These are phyloP conservation scores for Leptestheria dahalacensis DNA, from an alignment of 1,140 invertebrate genomes.

Conservation along the genomic window DNA sequence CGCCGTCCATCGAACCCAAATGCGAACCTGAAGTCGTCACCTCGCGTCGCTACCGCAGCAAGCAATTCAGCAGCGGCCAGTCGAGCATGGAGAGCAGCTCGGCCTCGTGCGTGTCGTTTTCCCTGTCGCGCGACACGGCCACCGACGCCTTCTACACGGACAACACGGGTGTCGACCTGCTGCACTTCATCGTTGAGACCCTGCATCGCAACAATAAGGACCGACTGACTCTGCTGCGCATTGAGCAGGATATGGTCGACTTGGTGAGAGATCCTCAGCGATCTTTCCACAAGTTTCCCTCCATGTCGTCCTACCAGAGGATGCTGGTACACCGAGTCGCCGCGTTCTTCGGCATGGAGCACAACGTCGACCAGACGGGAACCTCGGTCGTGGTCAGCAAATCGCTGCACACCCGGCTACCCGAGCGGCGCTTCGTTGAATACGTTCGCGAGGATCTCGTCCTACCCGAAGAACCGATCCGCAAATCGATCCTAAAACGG, in stretches of 20 bases:
- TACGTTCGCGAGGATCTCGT: slow-evolving; percentile 20
- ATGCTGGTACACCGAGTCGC: slow-evolving; percentile 89
- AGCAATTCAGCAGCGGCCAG: slow-evolving; percentile 44
- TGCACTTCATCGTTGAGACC: slow-evolving; percentile 75
- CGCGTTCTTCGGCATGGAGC: slow-evolving; percentile 83
- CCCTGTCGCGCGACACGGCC: slow-evolving; percentile 42
- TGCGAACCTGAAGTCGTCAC: background rate
- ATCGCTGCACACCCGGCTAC: slow-evolving; percentile 58
- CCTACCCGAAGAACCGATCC: slow-evolving; percentile 32
- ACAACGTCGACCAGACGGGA: slow-evolving; percentile 77
- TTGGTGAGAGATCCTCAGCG: slow-evolving; percentile 62
- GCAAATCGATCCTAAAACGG: slow-evolving; percentile 66
- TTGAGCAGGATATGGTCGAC: slow-evolving; percentile 70
- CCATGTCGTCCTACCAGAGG: slow-evolving; percentile 83
- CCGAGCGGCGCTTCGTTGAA: slow-evolving; percentile 43
- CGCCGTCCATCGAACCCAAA: slow-evolving; percentile 24
- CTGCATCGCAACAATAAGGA: slow-evolving; percentile 81
- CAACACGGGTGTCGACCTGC: slow-evolving; percentile 62
- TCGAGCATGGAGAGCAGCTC: slow-evolving; percentile 40
- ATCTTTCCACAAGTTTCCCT: slow-evolving; percentile 64
- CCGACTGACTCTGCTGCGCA: slow-evolving; percentile 60
- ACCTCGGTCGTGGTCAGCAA: slow-evolving; percentile 69
- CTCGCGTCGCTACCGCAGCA: slow-evolving; percentile 31
- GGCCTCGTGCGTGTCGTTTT: slow-evolving; percentile 43
- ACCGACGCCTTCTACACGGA: slow-evolving; percentile 53